Conservation (phyloP, 2,888 invertebrate species). For the Drosophila barbarae region DNA sequence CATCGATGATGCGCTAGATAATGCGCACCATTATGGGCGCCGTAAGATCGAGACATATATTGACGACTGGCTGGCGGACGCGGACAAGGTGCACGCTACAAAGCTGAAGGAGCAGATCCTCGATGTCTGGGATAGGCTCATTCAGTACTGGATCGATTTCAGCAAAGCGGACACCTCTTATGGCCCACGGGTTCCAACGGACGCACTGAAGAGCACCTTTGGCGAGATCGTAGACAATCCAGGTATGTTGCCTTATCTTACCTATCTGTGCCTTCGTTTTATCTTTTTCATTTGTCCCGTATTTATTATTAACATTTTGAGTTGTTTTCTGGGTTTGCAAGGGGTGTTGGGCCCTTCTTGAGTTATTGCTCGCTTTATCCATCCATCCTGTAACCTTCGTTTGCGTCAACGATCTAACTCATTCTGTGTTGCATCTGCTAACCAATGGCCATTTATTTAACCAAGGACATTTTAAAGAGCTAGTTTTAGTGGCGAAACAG, state of each 20-base stretch:
- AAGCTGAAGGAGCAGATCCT: conserved; percentile 93
- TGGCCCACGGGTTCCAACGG: conserved; percentile 87
- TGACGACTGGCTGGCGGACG: conserved; percentile 88
- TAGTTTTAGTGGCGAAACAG: conserved; percentile 80
- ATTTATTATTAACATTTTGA: conserved; percentile 37
- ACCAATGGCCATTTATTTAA: conserved; percentile 78
- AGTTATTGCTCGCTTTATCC: conserved; percentile 35
- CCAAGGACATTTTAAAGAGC: conserved; percentile 80
- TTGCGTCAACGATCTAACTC: conserved; percentile 62
- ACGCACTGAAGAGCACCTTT: conserved; percentile 86
- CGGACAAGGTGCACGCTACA: conserved; percentile 88
- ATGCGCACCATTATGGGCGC: conserved; percentile 95
- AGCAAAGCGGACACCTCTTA: conserved; percentile 80
- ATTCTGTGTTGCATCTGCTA: conserved; percentile 75
- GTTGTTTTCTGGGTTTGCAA: conserved; percentile 11
- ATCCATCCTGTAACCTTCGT: conserved; percentile 36
- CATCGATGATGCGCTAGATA: conserved; percentile 93
- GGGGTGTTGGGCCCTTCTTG: conserved; percentile 16
- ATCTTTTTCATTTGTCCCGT: conserved; percentile 40
- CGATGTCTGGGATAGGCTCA: conserved; percentile 95
- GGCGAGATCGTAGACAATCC: conserved; percentile 87
- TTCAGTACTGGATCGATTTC: conserved; percentile 94
- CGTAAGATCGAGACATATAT: conserved; percentile 94
- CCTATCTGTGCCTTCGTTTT: not conserved
- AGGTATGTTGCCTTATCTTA: conserved; percentile 80